phyloP scores from a whole-genome alignment of 2,888 invertebrate genomes.

The Halocaridina rubra region DNA sequence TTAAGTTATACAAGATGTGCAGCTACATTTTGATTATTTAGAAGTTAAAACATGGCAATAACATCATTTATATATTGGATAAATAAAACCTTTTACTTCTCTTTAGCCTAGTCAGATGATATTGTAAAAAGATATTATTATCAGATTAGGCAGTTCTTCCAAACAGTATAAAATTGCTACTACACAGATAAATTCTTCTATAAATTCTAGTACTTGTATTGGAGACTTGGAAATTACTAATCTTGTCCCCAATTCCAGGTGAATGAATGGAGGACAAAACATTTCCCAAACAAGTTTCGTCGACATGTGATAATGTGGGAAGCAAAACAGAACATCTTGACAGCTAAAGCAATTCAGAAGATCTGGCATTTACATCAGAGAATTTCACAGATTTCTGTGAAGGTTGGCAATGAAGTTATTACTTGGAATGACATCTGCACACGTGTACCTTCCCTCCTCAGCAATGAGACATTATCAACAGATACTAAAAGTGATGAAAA shows the following conservation, averaged over 20 bases:
- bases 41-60: no score
- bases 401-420: neutral
- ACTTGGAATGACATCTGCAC: slow-evolving; percentile 34
- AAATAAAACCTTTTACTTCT: no score
- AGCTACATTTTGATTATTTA: no score
- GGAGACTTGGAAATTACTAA: no score
- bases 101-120: no score
- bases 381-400: neutral
- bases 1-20: no score
- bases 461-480: neutral
- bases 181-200: no score
- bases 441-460: neutral
- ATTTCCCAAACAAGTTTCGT: slow-evolving; percentile 76
- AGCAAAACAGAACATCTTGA: slow-evolving; percentile 67
- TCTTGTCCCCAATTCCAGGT: slow-evolving; percentile 71
- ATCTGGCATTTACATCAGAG: slow-evolving; percentile 37
- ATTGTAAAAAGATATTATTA: no score
- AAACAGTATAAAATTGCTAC: no score
- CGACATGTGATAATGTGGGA: slow-evolving; percentile 74
- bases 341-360: slow-evolving; percentile 24
- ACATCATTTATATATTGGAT: no score
- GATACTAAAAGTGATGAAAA: neutral
- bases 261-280: slow-evolving; percentile 79
- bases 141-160: no score
- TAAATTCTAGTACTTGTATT: no score